Evolutionary conservation across 2,797 vertebrate species (phyloP), one percentile per base, ranked within the genome.

Genomic region (Clamator glandarius): DNA sequence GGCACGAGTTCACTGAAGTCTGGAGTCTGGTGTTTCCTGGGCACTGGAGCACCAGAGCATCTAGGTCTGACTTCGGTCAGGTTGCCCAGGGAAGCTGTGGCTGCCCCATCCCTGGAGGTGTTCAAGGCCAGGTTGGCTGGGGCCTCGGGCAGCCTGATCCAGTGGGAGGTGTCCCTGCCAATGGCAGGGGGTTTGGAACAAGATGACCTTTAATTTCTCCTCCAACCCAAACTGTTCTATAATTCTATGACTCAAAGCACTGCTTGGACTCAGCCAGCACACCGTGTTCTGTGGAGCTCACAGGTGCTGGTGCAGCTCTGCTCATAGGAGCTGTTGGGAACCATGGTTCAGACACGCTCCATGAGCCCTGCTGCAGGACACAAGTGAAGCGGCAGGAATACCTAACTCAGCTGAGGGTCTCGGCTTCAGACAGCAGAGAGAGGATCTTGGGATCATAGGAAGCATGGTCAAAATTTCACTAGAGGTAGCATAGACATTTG

Each of bases 361-460:
- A 36, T 61, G 24, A 88, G 52, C 25, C 15, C 11, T 46, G n/a
- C 48, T 0, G 0, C 44, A 61, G n/a, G 35, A 46, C 9, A 9
- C 13, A 35, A 5, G 17, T 2, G 29, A 83, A 64, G 80, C 16
- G 68, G 66, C 8, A n/a, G 58, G 42, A 89, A 67, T 26, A 36
- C 18, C 54, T 21, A 20, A 42, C 31, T 70, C n/a, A 52, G 26
- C 18, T 77, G 48, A 77, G 24, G 39, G 55, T 73, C 44, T 73
- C 26, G 48, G 57, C 69, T 84, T 62, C 64, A 83, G 52, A 28
- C 5, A 18, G 35, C 61, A 67, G 61, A 74, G 11, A 2, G 58
- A 24, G 24, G 44, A 84, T n/a, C 20, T 19, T 64, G 13, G n/a
- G 48, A 55, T 69, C 50, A 15, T 1, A n/a, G n/a, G 17, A 6